These are phyloP conservation scores for Poeciliopsis infans DNA, from an alignment of 2,797 vertebrate species.

Conservation along the genomic window DNA sequence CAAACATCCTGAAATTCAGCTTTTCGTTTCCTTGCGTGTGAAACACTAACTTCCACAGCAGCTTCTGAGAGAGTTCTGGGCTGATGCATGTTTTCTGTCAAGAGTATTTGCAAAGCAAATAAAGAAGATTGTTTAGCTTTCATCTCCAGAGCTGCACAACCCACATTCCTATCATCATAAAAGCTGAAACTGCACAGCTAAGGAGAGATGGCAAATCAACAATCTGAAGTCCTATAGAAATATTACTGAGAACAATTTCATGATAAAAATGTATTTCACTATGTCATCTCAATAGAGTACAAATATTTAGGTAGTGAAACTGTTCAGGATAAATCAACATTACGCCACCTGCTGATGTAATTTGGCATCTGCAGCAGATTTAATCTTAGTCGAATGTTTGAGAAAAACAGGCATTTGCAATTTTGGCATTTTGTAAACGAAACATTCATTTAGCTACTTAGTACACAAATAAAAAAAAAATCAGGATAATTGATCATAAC, in stretches of 20 bases:
- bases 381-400: background rate
- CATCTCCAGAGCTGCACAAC: background rate
- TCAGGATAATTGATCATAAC: background rate
- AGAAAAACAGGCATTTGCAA: background rate
- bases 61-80: background rate
- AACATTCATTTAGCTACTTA: background rate
- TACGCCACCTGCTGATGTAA: background rate
- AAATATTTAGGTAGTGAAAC: background rate
- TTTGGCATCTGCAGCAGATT: background rate
- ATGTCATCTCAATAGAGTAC: background rate
- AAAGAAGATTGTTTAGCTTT: background rate
- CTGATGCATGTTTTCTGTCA: background rate
- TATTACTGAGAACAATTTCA: background rate
- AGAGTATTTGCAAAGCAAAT: background rate
- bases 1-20: background rate
- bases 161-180: background rate
- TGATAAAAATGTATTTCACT: background rate
- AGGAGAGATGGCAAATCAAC: conserved; percentile 1
- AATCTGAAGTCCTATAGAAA: background rate
- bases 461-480: background rate
- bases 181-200: no score
- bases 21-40: background rate
- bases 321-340: background rate
- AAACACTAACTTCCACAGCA: background rate
- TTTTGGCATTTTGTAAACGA: background rate